Conservation (phyloP, 2,888 invertebrate genomes). For the Trichogramma evanescens region DNA sequence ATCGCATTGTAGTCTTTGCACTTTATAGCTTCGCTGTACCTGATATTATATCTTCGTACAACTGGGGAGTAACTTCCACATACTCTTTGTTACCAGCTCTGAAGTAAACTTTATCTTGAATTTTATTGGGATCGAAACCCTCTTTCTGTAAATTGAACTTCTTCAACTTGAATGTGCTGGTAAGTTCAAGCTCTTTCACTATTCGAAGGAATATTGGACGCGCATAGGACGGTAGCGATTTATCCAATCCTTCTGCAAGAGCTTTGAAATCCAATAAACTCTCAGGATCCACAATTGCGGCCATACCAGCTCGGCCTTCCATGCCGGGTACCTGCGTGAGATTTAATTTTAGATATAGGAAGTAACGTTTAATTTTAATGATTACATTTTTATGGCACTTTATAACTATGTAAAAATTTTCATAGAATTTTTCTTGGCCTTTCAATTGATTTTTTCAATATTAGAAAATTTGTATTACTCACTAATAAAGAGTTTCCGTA, state of each 20-base stretch:
- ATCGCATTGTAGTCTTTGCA: not conserved
- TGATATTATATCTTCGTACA: slow-evolving; percentile 50
- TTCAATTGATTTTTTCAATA: too few relatives aligned
- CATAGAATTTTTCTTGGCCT: not conserved
- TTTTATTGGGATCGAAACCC: slow-evolving; percentile 53
- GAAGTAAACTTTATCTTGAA: slow-evolving; percentile 54
- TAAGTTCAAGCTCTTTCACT: slow-evolving; percentile 55
- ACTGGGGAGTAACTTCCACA: slow-evolving; percentile 55
- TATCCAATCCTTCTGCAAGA: slow-evolving; percentile 46
- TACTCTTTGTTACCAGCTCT: slow-evolving; percentile 50
- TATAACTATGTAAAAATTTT: not conserved
- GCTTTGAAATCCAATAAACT: slow-evolving; percentile 45
- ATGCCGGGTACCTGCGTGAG: slow-evolving; percentile 45
- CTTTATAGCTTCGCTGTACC: slow-evolving; percentile 45
- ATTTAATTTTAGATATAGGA: not conserved
- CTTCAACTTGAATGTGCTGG: slow-evolving; percentile 63
- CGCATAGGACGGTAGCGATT: slow-evolving; percentile 55
- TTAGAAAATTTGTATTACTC: too few relatives aligned
- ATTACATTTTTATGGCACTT: not conserved
- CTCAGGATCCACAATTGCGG: slow-evolving; percentile 55
- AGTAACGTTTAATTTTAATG: not conserved
- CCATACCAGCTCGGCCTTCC: slow-evolving; percentile 63
- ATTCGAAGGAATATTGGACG: slow-evolving; percentile 59
- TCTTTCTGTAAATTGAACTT: slow-evolving; percentile 58
- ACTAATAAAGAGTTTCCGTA: too few relatives aligned